Base-by-base conservation (phyloP, 2,797 vertebrate genomes). In the Malurus splendens region DNA sequence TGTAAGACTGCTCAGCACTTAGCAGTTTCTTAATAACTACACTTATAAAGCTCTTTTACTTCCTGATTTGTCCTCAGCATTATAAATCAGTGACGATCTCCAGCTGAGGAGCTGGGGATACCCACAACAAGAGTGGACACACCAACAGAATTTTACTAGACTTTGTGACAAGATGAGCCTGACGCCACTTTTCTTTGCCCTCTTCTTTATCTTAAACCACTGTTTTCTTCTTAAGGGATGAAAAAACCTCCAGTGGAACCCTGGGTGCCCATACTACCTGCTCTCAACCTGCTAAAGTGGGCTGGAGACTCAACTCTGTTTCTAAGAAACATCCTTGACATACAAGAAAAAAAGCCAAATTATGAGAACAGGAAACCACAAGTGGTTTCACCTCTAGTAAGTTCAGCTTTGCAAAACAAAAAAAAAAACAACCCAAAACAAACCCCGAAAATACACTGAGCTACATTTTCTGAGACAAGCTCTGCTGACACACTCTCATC, bases 351-450 rank as follows among this genome's bases (percentile, higher is more conserved):
- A 70, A 41, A 41, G 27, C 5, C 44, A 27, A 59, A 47, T 45
- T n/a, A 82, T 59, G 51, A 94, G 85, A 93, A 85, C 92, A 93
- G 90, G 93, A 93, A 95, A 65, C 73, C 65, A 42, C 76, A 65
- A 48, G 17, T 38, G 56, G 72, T 90, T 93, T 90, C 39, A 91
- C 44, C 57, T 51, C 7, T 44, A 45, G 27, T 20, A 79, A 84
- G 67, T 44, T 80, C 44, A 79, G 5, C 10, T 23, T 6, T 12
- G 57, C 0, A 11, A 28, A 72, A 68, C 48, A 45, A 23, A 17
- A 3, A 36, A 9, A 36, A 36, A 36, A 36, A 36, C 36, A 32
- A 32, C 36, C 19, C 25, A 56, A 47, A 30, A 57, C 18, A 36
- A 70, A 57, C 4, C 11, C 24, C 3, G 0, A 23, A 72, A 68